Conservation (phyloP, 53 echinoderm and acorn worm species). For the Temnopleurus reevesii region DNA sequence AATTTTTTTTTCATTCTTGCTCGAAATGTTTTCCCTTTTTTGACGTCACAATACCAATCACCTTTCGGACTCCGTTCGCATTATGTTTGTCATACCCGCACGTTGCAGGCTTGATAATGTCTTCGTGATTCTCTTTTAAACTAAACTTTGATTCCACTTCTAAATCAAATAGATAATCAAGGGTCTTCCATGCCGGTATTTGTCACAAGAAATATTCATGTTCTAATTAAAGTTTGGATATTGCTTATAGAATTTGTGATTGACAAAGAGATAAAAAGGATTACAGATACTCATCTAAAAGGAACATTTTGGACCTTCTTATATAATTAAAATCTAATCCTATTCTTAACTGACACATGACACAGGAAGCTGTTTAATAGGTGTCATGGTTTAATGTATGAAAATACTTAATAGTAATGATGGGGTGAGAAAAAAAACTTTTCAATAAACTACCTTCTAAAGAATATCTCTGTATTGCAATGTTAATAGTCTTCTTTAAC, state of each 20-base stretch:
- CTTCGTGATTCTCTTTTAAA: not conserved
- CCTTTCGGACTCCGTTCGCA: no score
- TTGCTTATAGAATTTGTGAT: not conserved
- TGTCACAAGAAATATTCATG: not conserved
- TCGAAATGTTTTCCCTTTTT: not conserved
- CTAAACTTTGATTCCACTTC: not conserved
- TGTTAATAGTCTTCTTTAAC: no score
- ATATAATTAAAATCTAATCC: not conserved
- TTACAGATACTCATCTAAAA: not conserved
- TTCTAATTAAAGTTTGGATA: not conserved
- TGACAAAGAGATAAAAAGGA: not conserved
- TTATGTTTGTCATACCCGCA: no score
- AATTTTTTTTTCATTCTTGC: no score
- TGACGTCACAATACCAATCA: not conserved
- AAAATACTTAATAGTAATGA: not conserved
- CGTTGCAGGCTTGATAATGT: not conserved
- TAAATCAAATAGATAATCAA: constrained; percentile 11
- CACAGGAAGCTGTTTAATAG: not conserved
- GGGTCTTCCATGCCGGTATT: not conserved
- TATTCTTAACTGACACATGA: not conserved
- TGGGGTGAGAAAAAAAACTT: not conserved
- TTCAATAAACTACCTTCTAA: no score
- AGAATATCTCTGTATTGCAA: not conserved
- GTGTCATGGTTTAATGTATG: not conserved
- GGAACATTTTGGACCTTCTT: not conserved